These are phyloP conservation scores for Eledona agricola DNA, from an alignment of 2,888 invertebrate genomes.

Conservation along the genomic window DNA sequence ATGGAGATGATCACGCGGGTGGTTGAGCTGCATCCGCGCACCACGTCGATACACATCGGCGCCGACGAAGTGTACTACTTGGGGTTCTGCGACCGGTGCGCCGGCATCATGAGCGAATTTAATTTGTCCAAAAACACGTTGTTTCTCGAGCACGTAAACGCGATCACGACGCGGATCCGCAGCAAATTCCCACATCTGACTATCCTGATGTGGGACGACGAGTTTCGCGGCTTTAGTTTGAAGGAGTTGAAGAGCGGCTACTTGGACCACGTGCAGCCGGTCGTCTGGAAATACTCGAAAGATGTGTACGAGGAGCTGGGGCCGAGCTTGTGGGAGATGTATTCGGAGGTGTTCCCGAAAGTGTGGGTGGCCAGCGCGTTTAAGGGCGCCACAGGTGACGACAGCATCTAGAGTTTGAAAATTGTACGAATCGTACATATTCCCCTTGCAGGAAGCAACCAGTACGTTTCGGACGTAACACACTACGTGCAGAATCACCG, in stretches of 20 bases:
- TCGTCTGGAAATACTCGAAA: conserved; percentile 75
- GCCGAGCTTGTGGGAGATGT: conserved; percentile 66
- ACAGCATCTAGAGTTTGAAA: no score
- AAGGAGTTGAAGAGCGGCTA: conserved; percentile 62
- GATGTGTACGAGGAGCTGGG: conserved; percentile 59
- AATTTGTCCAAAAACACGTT: conserved; percentile 66
- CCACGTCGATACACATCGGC: conserved; percentile 73
- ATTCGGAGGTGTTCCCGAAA: conserved; percentile 69
- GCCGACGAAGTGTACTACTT: conserved; percentile 84
- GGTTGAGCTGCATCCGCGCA: conserved; percentile 66
- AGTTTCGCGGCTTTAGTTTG: conserved; percentile 70
- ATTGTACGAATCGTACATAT: no score
- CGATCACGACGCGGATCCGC: conserved; percentile 64
- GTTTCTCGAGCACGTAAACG: conserved; percentile 71
- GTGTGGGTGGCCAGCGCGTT: conserved; percentile 87
- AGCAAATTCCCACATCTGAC: conserved; percentile 64
- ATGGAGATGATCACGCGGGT: conserved; percentile 78
- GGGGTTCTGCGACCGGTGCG: conserved; percentile 70
- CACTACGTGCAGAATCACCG: conserved; percentile 77
- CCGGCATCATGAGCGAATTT: conserved; percentile 53
- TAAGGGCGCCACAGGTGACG: conserved; percentile 75
- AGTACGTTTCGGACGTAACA: conserved; percentile 66
- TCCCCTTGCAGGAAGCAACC: conserved; percentile 52
- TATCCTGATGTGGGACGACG: conserved; percentile 85
- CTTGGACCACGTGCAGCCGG: conserved; percentile 67